Base-by-base conservation (phyloP, 2,797 vertebrate genomes). In the Podargus strigoides region DNA sequence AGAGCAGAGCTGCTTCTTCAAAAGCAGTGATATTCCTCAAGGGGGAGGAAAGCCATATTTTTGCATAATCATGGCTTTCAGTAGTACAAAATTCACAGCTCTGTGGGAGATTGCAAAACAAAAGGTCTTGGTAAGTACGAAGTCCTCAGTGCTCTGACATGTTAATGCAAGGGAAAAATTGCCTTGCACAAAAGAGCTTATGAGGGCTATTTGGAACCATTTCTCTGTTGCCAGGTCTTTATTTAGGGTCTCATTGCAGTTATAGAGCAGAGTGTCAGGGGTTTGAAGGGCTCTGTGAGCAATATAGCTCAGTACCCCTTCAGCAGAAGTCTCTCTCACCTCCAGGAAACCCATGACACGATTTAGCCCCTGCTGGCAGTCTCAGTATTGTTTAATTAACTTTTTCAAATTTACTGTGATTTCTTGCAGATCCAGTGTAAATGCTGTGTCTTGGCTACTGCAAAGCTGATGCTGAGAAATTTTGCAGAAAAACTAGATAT, bases 1-100 rank as follows among this genome's bases (percentile, higher is more conserved):
- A 47, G 55, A 85, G 89, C 49, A 83, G 32, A 94, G 56, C 13
- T 0, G 0, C 46, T 84, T 69, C 69, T 91, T 91, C 77, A 88
- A 85, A 90, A 91, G 59, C 50, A 44, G 52, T 5, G 21, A 69
- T 63, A 63, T 30, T 89, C 63, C 80, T 76, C 26, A 0, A 0
- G 56, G 66, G 50, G 32, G 7, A 47, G 59, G 14, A 76, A 7
- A 20, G 17, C 9, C 8, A 1, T 66, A 42, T 87, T 95, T 95
- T 93, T 96, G 86, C 90, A 85, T 92, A 82, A 90, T 93, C 88
- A 85, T 52, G 53, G 70, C 81, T 92, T 96, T 74, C 78, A 77
- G 78, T 32, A 79, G 30, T 12, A 91, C 73, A 73, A 76, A 95
- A 96, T 77, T 60, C 41, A 67, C 14, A 7, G 42, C 90, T 89